Evolutionary conservation across 2,888 invertebrate genomes (phyloP), one percentile per base, ranked within the genome.

Genomic region (Lithophane semibrunnea): DNA sequence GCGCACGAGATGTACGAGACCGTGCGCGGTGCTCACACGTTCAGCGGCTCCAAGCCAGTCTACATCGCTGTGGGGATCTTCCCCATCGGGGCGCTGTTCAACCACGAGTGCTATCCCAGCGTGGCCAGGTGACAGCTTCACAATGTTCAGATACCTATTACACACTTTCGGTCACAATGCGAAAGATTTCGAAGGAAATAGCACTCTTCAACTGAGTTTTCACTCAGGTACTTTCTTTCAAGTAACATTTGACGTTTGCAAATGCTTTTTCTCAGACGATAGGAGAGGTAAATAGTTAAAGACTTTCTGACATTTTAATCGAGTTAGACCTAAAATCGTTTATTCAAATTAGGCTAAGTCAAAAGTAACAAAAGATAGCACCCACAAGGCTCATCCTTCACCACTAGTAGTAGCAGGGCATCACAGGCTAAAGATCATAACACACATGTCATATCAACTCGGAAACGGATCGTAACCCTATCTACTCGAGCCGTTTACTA

Each of bases 1-100:
- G 98, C 98, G 0, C 98, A 99, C 90, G 98, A 98, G 94, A 97
- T 99, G 58, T 98, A 97, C 87, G 98, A 98, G 90, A 98, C 98
- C 0, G 90, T 97, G 12, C 94, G 97, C 2, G 96, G 96, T 0
- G 91, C 93, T 3, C 97, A 97, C 76, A 97, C 97, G 88, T 97
- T 95, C 88, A 95, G 93, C 47, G 97, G 97, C 1, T 96, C 97
- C 42, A 97, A 97, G 88, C 94, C 97, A 0, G 90, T 97, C 3
- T 97, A 97, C 89, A 95, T 97, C 24, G 98, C 98, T 0, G 97
- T 98, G 3, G 98, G 97, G 0, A 95, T 98, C 54, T 99, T 98
- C 91, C 97, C 98, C 0, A 98, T 98, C 0, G 98, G 98, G 0
- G 98, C 98, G 0, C 97, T 98, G 65, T 98, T 98, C 92, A 99